A percentile compares a stretch with the other conserved stretches of the same genome.
Evolutionary conservation across 2,113 vertebrate genomes (phyloP).

Genomic region (Phoxinus phoxinus): DNA sequence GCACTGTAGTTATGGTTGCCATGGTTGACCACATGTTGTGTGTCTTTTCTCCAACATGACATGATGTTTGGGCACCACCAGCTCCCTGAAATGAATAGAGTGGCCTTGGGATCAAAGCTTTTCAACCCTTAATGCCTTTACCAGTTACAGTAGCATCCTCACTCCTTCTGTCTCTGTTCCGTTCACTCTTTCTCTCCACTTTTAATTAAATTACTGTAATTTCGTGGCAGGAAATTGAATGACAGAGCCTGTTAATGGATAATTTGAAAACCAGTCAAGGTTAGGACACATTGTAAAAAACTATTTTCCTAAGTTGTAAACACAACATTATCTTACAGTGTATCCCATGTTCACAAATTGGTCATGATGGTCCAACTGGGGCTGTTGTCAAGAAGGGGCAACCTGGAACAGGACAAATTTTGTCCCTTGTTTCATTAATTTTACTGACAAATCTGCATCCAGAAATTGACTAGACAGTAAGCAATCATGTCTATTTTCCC

Average conservation of each 20-base stretch:
- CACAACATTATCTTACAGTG: too few species aligned
- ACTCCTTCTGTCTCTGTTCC: slow-evolving; percentile 42
- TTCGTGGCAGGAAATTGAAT: slow-evolving; percentile 55
- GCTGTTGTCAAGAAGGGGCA: not conserved
- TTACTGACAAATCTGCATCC: not conserved
- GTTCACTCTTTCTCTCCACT: slow-evolving; percentile 45
- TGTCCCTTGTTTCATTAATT: not conserved
- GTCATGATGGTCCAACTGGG: not conserved
- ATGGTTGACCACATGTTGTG: slow-evolving; percentile 66
- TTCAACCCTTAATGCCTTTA: slow-evolving; percentile 65
- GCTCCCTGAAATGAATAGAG: slow-evolving; percentile 61
- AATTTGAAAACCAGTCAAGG: slow-evolving; percentile 59
- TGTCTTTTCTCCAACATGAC: slow-evolving; percentile 67
- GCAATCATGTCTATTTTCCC: not conserved
- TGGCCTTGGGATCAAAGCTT: slow-evolving; percentile 70
- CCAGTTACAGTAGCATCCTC: slow-evolving; percentile 57
- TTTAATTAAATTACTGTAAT: slow-evolving; percentile 70
- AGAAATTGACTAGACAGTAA: not conserved
- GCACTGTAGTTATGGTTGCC: slow-evolving; percentile 55
- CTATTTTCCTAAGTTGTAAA: too few species aligned
- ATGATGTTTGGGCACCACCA: slow-evolving; percentile 55
- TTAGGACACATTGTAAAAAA: slow-evolving; percentile 43
- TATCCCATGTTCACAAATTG: not conserved
- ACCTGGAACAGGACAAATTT: not conserved
- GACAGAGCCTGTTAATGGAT: slow-evolving; percentile 51